Conservation (phyloP, 1,140 invertebrate species). For the Metopolophium dirhodum region DNA sequence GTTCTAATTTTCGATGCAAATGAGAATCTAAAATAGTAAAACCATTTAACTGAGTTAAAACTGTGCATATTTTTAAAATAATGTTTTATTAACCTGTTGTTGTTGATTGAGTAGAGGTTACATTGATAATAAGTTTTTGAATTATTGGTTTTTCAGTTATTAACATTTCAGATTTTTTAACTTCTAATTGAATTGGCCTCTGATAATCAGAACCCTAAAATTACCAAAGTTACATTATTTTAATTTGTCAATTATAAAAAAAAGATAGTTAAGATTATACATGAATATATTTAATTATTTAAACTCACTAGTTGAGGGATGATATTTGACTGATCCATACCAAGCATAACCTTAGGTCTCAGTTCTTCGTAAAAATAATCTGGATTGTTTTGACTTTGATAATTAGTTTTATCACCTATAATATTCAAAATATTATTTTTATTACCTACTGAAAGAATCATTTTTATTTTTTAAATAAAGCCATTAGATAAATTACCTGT, state of each 20-base stretch:
- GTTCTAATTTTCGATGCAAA: conserved; percentile 61
- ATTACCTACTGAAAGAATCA: background rate
- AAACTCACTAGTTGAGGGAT: conserved; percentile 27
- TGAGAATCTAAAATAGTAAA: conserved; percentile 8
- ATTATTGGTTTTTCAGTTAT: background rate
- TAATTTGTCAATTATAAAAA: background rate
- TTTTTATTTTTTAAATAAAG: too few relatives aligned
- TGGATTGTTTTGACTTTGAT: conserved; percentile 47
- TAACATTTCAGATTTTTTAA: conserved; percentile 33
- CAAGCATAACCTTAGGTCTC: conserved; percentile 32
- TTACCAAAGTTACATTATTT: background rate
- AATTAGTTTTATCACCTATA: conserved; percentile 31
- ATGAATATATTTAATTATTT: too few relatives aligned
- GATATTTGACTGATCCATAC: conserved; percentile 21
- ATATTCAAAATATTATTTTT: background rate
- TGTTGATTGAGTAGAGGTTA: conserved; percentile 22
- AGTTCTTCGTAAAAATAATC: conserved; percentile 53
- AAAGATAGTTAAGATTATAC: too few relatives aligned
- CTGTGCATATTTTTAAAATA: background rate
- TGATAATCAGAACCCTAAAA: conserved; percentile 33
- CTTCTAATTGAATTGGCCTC: background rate
- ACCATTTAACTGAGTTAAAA: background rate
- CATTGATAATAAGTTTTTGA: background rate
- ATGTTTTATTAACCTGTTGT: conserved; percentile 20
- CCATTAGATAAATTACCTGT: conserved; percentile 24